Evolutionary conservation across 2,888 invertebrate species (phyloP), one percentile per base, ranked within the genome.

Genomic region (Parapristionchus giblindavisi): DNA sequence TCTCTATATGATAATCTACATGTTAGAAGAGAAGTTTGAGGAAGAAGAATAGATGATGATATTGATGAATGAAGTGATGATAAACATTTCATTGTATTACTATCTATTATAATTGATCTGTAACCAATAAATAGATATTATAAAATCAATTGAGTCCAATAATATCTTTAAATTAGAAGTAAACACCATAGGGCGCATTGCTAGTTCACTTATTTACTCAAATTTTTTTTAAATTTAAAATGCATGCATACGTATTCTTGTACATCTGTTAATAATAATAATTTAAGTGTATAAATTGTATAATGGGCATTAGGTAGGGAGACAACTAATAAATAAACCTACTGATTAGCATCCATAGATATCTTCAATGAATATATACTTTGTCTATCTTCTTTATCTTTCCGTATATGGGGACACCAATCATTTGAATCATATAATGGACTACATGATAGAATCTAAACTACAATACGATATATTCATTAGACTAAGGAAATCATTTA

Each of bases 41-140:
- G 52, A 27, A 34, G 52, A 27, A 56, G 8, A 24, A 70, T 52
- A 14, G 36, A 70, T 21, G 34, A 40, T 4, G 38, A 36, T 52
- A 70, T 54, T 21, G 54, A 29, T 5, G 70, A 36, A 38, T 36
- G 70, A 54, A 70, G 54, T 21, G 70, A 38, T 0, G 70, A 70
- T 17, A 70, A 36, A 1, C 32, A 24, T n/a, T 48, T 51, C 66
- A 51, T 51, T 24, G 48, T 51, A 4, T 36, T 34, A 66, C 51
- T 51, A 51, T 66, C 66, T 6, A 66, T 34, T n/a, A 3, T 21
- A 21, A 66, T 34, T 24, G 21, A 14, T 48, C 66, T 66, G 66
- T 6, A 48, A 43, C 8, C 14, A 54, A n/a, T 14, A 24, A 27
- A 14, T 63, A 29, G n/a, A 36, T 5, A 40, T 40, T 63, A 34